Evolutionary conservation across 2,888 invertebrate species (phyloP).

Genomic region (Sphinx pinastri): DNA sequence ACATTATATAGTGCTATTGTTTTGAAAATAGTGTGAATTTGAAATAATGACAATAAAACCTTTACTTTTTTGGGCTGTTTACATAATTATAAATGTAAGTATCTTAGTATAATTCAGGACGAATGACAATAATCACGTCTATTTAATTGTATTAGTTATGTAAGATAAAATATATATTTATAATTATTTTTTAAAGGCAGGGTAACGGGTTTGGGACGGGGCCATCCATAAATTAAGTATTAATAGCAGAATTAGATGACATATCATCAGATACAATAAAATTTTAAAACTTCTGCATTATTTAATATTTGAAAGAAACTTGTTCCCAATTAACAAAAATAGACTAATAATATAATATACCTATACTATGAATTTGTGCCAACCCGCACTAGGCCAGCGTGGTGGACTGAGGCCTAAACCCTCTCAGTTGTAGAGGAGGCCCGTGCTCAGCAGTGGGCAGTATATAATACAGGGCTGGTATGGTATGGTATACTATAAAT

Average conservation of each 20-base stretch:
- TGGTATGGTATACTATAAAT: no score
- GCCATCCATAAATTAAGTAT: slow-evolving; percentile 30
- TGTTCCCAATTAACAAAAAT: not conserved
- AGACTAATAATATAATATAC: no score
- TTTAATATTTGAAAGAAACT: not conserved
- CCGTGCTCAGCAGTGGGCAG: no score
- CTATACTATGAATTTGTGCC: no score
- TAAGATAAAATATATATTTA: slow-evolving; percentile 31
- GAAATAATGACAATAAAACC: slow-evolving; percentile 44
- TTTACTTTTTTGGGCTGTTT: slow-evolving; percentile 54
- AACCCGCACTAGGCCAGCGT: no score
- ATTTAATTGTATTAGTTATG: slow-evolving; percentile 41
- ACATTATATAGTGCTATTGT: slow-evolving; percentile 33
- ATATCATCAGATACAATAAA: not conserved
- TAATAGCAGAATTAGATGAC: not conserved
- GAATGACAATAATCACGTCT: slow-evolving; percentile 55
- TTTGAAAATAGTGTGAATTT: slow-evolving; percentile 35
- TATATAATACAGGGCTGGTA: no score
- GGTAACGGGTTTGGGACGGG: slow-evolving; percentile 38
- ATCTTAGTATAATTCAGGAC: slow-evolving; percentile 31
- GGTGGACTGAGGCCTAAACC: no score
- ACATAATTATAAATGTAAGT: slow-evolving; percentile 40
- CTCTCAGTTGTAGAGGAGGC: no score
- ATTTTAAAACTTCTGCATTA: not conserved
- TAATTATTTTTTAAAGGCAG: slow-evolving; percentile 39